Conservation (phyloP, 2,113 vertebrate species). For the Etheostoma cragini region DNA sequence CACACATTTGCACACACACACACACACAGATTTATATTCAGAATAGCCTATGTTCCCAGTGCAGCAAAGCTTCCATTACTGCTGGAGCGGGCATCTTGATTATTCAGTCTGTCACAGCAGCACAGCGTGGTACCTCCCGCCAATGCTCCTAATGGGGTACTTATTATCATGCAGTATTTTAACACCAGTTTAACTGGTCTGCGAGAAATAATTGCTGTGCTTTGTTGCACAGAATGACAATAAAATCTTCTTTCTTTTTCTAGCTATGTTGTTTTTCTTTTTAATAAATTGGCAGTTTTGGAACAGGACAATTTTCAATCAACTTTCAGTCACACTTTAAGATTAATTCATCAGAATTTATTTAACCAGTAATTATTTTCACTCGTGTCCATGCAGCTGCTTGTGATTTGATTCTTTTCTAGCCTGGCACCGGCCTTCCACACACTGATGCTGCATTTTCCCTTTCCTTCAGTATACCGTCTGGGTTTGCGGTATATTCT, state of each 20-base stretch:
- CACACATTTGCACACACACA: conserved; percentile 11
- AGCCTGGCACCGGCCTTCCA: too few species aligned
- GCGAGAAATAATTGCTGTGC: conserved; percentile 33
- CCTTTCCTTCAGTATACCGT: too few species aligned
- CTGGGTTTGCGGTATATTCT: too few species aligned
- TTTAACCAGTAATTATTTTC: neutral
- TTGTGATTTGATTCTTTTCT: neutral
- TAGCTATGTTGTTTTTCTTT: conserved; percentile 11
- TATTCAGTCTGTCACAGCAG: conserved; percentile 65
- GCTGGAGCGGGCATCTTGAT: conserved; percentile 54
- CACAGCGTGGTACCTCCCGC: conserved; percentile 47
- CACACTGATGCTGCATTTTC: too few species aligned
- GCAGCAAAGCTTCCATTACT: conserved; percentile 60
- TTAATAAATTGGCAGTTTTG: conserved; percentile 17
- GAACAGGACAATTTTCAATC: neutral
- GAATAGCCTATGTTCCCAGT: conserved; percentile 49
- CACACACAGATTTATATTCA: conserved; percentile 17
- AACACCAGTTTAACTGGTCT: conserved; percentile 44
- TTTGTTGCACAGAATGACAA: conserved; percentile 42
- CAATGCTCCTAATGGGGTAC: conserved; percentile 56
- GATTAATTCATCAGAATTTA: too few species aligned
- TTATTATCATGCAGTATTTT: conserved; percentile 59
- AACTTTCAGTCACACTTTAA: neutral
- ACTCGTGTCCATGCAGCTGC: neutral
- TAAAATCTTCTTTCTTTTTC: conserved; percentile 1